Percentiles rank a stretch among this genome's conserved stretches.
phyloP scores from a whole-genome alignment of 2,888 invertebrate species.

The Tetanocera ferruginea region DNA sequence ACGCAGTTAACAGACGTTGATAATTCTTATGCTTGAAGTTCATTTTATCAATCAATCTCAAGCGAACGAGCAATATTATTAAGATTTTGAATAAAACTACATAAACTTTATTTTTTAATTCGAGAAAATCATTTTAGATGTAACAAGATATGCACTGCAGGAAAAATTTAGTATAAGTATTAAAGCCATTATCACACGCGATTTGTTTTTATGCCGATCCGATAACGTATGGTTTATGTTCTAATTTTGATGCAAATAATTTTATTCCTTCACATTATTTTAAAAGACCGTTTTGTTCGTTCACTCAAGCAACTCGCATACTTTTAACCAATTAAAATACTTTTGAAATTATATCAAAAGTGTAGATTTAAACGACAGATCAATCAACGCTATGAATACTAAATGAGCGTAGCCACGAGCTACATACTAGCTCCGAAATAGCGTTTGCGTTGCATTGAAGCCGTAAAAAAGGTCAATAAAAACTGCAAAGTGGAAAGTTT shows the following conservation, averaged over 20 bases:
- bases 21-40: conserved; percentile 2
- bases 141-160: background rate
- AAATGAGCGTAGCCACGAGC: conserved; percentile 23
- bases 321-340: background rate
- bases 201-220: background rate
- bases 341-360: background rate
- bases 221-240: background rate
- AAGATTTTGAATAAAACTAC: background rate
- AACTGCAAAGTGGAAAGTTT: conserved; percentile 10
- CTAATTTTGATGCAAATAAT: conserved; percentile 5
- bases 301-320: background rate
- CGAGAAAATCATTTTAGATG: background rate
- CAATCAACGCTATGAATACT: conserved; percentile 27
- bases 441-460: conserved; percentile 13
- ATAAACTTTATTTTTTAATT: background rate
- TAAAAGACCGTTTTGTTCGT: background rate
- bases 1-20: background rate
- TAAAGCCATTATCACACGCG: conserved; percentile 6
- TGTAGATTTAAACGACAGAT: conserved; percentile 15
- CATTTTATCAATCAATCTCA: conserved; percentile 8
- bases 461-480: background rate
- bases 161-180: too few species aligned
- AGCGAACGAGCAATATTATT: background rate
- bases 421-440: background rate
- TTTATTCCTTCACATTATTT: background rate